Evolutionary conservation across 1,140 invertebrate species (phyloP), one percentile per base, ranked within the genome.

Genomic region (Tetragonula clypearis): DNA sequence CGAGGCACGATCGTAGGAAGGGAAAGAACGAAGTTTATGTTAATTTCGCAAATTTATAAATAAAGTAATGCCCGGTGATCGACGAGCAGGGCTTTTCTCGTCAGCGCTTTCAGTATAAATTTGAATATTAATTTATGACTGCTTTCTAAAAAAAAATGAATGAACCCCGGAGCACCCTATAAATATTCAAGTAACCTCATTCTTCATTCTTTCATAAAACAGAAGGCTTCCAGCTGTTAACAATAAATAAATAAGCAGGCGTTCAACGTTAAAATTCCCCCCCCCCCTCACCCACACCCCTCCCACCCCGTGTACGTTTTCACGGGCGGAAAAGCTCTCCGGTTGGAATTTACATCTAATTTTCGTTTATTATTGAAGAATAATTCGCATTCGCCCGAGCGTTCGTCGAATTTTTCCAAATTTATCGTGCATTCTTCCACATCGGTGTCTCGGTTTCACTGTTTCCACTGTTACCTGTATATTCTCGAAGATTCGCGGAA

Each of bases 51-150:
- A 65, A 74, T 75, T 82, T 82, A 74, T 82, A 75, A 75, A 82
- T 75, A 82, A 82, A 75, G 58, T 74, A 82, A 74, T 74, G 26
- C 80, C 41, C 49, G n/a, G 80, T 74, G 80, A 65, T 79, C 77
- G 62, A 77, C 58, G 77, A 68, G n/a, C 77, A 35, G 62, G n/a
- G 77, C 65, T 74, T 60, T 53, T 5, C 69, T 74, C 80, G 41
- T 62, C 71, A 49, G 55, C 21, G 35, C 35, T 72, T 81, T 73
- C 79, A 53, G 80, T 82, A 82, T 82, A 82, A 82, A 82, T 82
- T 82, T 77, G 66, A 68, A 82, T 82, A 82, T 82, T 77, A 82
- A 82, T 82, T 82, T 77, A 49, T 56, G 71, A 76, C 81, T 82
- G 35, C 81, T 30, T 82, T 82, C 62, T 62, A 23, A 75, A 75